Evolutionary conservation across 2,797 vertebrate species (phyloP), one percentile per base, ranked within the genome.

Genomic region (Podarcis siculus): DNA sequence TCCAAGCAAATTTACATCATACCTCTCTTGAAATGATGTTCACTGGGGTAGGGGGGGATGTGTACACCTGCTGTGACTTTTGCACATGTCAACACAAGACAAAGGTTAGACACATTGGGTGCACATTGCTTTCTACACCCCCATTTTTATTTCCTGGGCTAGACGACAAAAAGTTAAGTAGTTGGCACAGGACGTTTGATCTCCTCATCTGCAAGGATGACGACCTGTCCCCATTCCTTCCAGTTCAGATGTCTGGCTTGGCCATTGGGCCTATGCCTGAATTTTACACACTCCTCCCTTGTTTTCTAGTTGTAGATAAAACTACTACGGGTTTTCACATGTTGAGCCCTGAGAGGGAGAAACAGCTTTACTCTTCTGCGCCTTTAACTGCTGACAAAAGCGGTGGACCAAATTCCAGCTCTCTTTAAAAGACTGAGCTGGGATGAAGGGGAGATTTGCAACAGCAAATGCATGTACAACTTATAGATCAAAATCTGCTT

Each of bases 391-490:
- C 32, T 61, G 61, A 49, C 23, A 78, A 35, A 49, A 61, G 19
- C 13, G 58, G n/a, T 6, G 49, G 78, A 25, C 69, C 83, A 13
- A 1, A 8, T 71, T 1, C n/a, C 0, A 37, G 1, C 23, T 49
- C 30, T 1, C 5, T 75, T 85, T 8, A 64, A 64, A 64, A 27
- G 15, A 3, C 39, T 0, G 67, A 86, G 86, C 58, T 79, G 75
- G 21, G 27, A 12, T 55, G 49, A 55, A 55, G 49, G 13, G 13
- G 13, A 55, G 17, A 79, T 73, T 30, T 30, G 2, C 1, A 42
- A 80, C 8, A 0, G 23, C 0, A 71, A n/a, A 0, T 15, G 32
- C 82, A 64, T 35, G 0, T 23, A 75, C 86, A 78, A 0, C 0
- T 0, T 2, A 81, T 92, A 88, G 13, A 82, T 7, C 0, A 0